A percentile compares a stretch with the other conserved stretches of the same genome.
These are phyloP conservation scores for Mamestra configurata DNA, from an alignment of 1,140 invertebrate genomes.

Conservation along the genomic window DNA sequence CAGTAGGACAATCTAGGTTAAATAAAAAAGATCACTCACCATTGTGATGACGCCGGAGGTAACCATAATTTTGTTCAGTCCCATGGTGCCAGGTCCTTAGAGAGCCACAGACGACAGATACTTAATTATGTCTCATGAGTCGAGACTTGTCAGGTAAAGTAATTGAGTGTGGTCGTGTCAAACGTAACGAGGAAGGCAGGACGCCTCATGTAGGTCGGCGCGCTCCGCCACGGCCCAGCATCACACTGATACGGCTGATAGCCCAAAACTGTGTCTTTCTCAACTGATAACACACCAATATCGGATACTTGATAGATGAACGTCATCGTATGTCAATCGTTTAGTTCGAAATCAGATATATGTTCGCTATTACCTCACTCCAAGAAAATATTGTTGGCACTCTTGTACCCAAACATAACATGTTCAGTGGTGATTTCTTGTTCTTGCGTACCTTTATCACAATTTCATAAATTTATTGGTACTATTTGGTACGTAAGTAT, in stretches of 20 bases:
- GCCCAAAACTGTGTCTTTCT: conserved; percentile 39
- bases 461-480: too few species aligned
- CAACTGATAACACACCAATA: conserved; percentile 40
- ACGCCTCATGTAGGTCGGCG: conserved; percentile 28
- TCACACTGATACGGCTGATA: conserved; percentile 53
- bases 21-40: conserved; percentile 52
- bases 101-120: neutral
- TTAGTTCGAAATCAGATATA: conserved; percentile 17
- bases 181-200: neutral
- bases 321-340: conserved; percentile 23
- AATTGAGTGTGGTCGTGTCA: neutral
- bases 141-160: neutral
- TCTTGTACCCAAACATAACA: too few species aligned
- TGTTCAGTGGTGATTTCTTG: too few species aligned
- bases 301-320: neutral
- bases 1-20: neutral
- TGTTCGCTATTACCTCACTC: neutral
- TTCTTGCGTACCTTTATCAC: too few species aligned
- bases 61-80: conserved; percentile 58
- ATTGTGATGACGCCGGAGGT: conserved; percentile 58
- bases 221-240: conserved; percentile 48
- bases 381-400: too few species aligned
- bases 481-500: too few species aligned
- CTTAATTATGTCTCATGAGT: neutral
- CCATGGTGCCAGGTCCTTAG: conserved; percentile 42